Evolutionary conservation across 2,888 invertebrate species (phyloP).

Genomic region (Hypomecis atomaria): DNA sequence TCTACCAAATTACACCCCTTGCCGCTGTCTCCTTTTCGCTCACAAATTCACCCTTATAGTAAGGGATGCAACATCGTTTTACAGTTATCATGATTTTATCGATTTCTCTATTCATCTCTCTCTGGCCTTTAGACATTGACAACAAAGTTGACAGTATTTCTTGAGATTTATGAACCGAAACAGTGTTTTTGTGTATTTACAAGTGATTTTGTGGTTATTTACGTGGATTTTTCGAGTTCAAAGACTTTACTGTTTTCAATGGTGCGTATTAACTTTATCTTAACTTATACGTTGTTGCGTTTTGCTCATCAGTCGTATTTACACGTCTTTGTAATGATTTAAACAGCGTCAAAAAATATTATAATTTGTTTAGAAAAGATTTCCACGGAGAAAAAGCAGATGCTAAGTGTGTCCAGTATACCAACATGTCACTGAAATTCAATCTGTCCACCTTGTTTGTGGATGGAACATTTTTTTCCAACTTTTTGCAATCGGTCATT

Average conservation of each 20-base stretch:
- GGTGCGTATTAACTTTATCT: background rate
- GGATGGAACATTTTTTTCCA: too few relatives aligned
- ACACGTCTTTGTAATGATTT: too few relatives aligned
- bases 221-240: background rate
- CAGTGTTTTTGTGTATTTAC: slow-evolving; percentile 18
- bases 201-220: slow-evolving; percentile 3
- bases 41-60: slow-evolving; percentile 3
- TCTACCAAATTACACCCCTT: slow-evolving; percentile 13
- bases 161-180: slow-evolving; percentile 6
- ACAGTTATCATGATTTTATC: slow-evolving; percentile 14
- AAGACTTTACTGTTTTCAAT: background rate
- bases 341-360: too few relatives aligned
- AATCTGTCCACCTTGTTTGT: too few relatives aligned
- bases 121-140: background rate
- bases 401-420: too few relatives aligned
- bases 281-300: background rate
- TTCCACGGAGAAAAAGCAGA: background rate
- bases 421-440: too few relatives aligned
- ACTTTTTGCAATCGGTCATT: too few relatives aligned
- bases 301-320: background rate
- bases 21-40: slow-evolving; percentile 3
- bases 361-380: too few relatives aligned
- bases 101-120: slow-evolving; percentile 10
- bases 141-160: background rate
- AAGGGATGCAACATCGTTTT: slow-evolving; percentile 17